phyloP scores from a whole-genome alignment of 2,888 invertebrate species.

The Dicyrtomina minuta region DNA sequence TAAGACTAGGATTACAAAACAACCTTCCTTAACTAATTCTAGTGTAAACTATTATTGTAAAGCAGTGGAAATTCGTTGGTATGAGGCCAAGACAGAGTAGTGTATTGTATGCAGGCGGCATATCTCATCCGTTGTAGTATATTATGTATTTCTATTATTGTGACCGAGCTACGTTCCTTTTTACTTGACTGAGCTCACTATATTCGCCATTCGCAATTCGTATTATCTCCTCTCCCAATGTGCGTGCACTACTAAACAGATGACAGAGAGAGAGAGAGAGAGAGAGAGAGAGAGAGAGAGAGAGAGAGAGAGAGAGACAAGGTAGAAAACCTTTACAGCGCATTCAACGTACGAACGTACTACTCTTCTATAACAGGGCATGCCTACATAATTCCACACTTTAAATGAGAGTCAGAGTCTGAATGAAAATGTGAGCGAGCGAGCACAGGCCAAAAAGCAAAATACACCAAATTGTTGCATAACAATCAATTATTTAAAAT shows the following conservation, averaged over 20 bases:
- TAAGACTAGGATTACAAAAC: neutral
- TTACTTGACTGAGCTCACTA: too few species aligned
- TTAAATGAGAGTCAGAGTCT: too few species aligned
- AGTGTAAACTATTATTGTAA: constrained; percentile 1
- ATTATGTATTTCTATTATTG: neutral
- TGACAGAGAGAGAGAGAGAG: neutral
- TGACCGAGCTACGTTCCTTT: too few species aligned
- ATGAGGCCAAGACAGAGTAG: too few species aligned
- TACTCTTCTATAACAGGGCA: neutral
- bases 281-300: neutral
- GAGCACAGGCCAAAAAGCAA: neutral
- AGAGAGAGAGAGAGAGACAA: neutral
- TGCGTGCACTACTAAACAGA: neutral
- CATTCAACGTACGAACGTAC: too few species aligned
- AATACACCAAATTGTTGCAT: constrained; percentile 4
- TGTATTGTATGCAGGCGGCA: too few species aligned
- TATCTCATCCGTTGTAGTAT: too few species aligned
- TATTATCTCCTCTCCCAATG: too few species aligned
- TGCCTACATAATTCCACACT: neutral
- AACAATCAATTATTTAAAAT: neutral
- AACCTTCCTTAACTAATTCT: constrained; percentile 5
- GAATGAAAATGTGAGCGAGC: too few species aligned
- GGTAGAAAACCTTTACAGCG: too few species aligned
- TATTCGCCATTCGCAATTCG: too few species aligned
- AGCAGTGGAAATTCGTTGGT: too few species aligned